Percentiles rank a stretch among this genome's conserved stretches.
phyloP scores from a whole-genome alignment of 2,113 vertebrate genomes.

The Romanogobio albipinnatus region DNA sequence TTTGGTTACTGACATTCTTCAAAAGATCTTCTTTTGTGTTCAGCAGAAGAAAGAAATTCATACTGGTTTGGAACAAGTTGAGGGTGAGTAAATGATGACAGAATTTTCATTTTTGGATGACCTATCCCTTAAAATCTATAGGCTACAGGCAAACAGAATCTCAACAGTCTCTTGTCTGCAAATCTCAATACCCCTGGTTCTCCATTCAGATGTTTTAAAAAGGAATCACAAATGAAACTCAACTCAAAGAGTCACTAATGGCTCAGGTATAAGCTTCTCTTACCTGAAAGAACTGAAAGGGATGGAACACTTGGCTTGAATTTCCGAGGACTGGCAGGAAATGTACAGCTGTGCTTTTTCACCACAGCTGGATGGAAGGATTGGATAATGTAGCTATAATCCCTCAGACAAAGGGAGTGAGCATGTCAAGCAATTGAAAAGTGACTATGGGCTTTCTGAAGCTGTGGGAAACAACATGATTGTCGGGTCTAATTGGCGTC shows the following conservation, averaged over 20 bases:
- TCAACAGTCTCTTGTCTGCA: background rate
- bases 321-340: conserved; percentile 17
- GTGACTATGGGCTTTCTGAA: conserved; percentile 14
- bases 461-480: conserved; percentile 23
- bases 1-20: no score
- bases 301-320: background rate
- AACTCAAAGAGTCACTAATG: background rate
- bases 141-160: background rate
- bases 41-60: no score
- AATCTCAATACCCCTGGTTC: background rate
- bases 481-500: conserved; percentile 16
- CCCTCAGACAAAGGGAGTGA: conserved; percentile 5
- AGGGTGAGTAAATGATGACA: no score
- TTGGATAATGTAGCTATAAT: conserved; percentile 24
- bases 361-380: conserved; percentile 24
- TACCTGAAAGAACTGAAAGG: background rate
- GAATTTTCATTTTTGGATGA: no score
- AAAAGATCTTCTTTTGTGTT: no score
- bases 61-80: no score
- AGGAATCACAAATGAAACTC: conserved; percentile 5
- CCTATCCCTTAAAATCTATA: background rate
- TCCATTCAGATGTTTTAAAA: conserved; percentile 26
- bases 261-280: background rate
- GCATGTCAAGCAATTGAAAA: background rate
- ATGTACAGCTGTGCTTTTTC: conserved; percentile 15